Base-by-base conservation (phyloP, 1,140 invertebrate species). In the Sipha flava region DNA sequence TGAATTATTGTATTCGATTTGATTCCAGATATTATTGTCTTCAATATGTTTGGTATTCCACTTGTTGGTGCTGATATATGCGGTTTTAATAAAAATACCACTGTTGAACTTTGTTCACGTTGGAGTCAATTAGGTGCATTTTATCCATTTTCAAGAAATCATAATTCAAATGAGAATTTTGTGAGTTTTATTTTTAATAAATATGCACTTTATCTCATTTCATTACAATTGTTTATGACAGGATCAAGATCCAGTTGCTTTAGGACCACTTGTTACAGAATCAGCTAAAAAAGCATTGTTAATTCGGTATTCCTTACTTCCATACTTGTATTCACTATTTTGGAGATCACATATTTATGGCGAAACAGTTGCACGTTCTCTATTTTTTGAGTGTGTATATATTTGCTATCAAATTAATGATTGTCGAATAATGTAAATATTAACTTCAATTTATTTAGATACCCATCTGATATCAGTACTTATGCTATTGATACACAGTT, bases 41-140 rank as follows among this genome's bases (percentile, higher is more conserved):
- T 92, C 85, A 93, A 90, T 82, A 85, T 97, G 68, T 96, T 94
- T 86, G 95, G 95, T 72, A 90, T 95, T 34, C 92, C 93, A 12
- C 88, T 94, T 88, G 91, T 95, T 85, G 95, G 95, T 1, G 92
- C 94, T 3, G 94, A 97, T 85, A 95, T 97, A 81, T 97, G 95
- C 87, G 95, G 95, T 1, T 97, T 96, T 85, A 88, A 89, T 83
- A 90, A 90, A 4, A 91, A 94, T 84, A 91, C 94, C 1, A 95
- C 92, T 0, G 86, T 83, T 18, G 85, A 89, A 31, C 86, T 95
- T 1, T 95, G 94, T 84, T 90, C 89, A 82, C 87, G 93, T 0
- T 95, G 94, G 94, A 90, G 89, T 88, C 91, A 94, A 85, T 86
- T 95, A 3, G 95, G 95, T 2, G 93, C 93, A 9, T 94, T 94